These are phyloP conservation scores for Acrocyrtus sp. DNA, from an alignment of 2,888 invertebrate genomes.

Conservation along the genomic window DNA sequence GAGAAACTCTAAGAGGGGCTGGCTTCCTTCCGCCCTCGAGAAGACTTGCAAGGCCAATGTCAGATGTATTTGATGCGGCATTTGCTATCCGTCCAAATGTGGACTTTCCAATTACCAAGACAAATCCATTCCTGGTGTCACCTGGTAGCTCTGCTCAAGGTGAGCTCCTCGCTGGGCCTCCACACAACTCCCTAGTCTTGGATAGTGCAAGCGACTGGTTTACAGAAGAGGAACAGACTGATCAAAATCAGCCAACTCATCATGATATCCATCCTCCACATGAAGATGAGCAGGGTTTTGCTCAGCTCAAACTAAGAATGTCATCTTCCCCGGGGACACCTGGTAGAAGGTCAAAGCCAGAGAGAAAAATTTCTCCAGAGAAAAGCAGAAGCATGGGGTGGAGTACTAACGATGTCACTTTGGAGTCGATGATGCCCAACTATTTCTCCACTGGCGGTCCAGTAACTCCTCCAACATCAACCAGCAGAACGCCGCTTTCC, in stretches of 20 bases:
- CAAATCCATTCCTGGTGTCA: conserved; percentile 55
- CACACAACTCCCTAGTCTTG: no score
- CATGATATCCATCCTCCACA: no score
- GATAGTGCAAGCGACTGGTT: conserved; percentile 33
- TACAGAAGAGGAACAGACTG: conserved; percentile 4
- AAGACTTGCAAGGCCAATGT: conserved; percentile 27
- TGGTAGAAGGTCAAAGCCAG: conserved; percentile 1
- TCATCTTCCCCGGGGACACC: conserved; percentile 16
- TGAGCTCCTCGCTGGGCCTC: no score
- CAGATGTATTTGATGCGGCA: conserved; percentile 47
- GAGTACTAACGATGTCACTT: conserved; percentile 11
- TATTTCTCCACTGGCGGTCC: conserved; percentile 41
- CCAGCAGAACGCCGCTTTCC: conserved; percentile 27
- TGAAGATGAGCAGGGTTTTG: conserved; percentile 53
- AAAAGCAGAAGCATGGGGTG: conserved; percentile 55
- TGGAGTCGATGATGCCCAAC: conserved; percentile 31
- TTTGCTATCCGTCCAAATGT: conserved; percentile 50
- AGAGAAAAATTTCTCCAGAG: conserved; percentile 52
- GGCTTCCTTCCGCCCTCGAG: neutral
- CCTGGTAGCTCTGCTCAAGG: neutral
- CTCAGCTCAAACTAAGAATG: conserved; percentile 50
- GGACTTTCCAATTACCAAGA: conserved; percentile 51
- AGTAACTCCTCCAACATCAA: conserved; percentile 5
- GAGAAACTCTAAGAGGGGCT: conserved; percentile 26
- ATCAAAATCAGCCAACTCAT: neutral